phyloP scores from a whole-genome alignment of 2,797 vertebrate genomes.

The Brotula barbata region DNA sequence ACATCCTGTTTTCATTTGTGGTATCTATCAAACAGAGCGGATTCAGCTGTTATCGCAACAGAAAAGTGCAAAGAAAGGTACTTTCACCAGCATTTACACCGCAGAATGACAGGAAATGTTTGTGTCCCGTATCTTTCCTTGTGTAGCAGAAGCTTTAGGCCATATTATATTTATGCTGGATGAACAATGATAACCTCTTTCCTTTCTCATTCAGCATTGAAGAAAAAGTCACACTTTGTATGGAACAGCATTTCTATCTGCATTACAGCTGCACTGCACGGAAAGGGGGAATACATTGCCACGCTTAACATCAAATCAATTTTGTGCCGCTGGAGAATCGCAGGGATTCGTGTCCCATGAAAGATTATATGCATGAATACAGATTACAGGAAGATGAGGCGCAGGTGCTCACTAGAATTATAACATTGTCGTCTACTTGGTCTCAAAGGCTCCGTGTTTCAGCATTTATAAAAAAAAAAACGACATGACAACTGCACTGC shows the following conservation, averaged over 20 bases:
- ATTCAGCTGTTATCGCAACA: neutral
- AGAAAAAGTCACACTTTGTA: slow-evolving; percentile 15
- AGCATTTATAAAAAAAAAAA: slow-evolving; percentile 5
- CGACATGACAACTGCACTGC: too few relatives aligned
- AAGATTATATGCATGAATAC: slow-evolving; percentile 27
- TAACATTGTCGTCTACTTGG: neutral
- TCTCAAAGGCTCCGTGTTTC: slow-evolving; percentile 4
- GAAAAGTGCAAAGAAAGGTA: too few relatives aligned
- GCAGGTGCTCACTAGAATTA: slow-evolving; percentile 30
- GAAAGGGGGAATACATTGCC: neutral
- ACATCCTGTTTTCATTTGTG: neutral
- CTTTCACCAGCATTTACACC: too few relatives aligned
- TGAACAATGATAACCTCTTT: slow-evolving; percentile 3
- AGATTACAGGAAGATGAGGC: slow-evolving; percentile 29
- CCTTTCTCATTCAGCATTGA: neutral
- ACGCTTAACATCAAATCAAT: slow-evolving; percentile 30
- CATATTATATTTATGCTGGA: slow-evolving; percentile 16
- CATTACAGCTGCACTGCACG: slow-evolving; percentile 8
- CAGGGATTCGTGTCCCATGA: slow-evolving; percentile 31
- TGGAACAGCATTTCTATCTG: slow-evolving; percentile 6
- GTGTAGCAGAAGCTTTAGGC: neutral
- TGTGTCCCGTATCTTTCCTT: neutral
- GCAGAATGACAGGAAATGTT: neutral
- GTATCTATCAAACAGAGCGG: neutral
- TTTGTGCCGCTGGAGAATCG: slow-evolving; percentile 18